Conservation (phyloP, 2,797 vertebrate genomes). For the Chromis chromis region DNA sequence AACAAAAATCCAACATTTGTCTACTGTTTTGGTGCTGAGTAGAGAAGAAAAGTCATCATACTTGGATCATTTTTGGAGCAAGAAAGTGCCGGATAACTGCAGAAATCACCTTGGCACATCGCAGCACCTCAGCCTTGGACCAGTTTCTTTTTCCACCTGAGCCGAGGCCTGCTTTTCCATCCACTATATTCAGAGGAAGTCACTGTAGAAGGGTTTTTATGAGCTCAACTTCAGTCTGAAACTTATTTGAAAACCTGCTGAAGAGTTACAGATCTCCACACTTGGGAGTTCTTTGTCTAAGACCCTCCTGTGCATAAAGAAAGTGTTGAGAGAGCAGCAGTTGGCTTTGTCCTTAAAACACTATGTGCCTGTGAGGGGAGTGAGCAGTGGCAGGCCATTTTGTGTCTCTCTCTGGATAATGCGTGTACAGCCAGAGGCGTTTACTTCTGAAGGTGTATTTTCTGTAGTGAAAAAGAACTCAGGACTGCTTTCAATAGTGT, state of each 20-base stretch:
- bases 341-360: constrained; percentile 51
- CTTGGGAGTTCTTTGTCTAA: constrained; percentile 46
- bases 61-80: constrained; percentile 20
- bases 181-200: constrained; percentile 38
- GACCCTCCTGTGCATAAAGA: constrained; percentile 51
- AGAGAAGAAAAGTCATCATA: constrained; percentile 1
- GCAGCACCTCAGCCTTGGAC: constrained; percentile 24
- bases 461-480: constrained; percentile 23
- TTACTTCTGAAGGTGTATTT: constrained; percentile 21
- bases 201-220: constrained; percentile 59
- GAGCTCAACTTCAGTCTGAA: constrained; percentile 50
- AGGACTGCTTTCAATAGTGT: constrained; percentile 7
- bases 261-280: constrained; percentile 41
- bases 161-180: constrained; percentile 52
- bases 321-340: constrained; percentile 57
- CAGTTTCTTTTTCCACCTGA: constrained; percentile 59
- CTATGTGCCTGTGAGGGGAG: constrained; percentile 35
- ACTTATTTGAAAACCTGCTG: constrained; percentile 57
- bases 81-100: constrained; percentile 19
- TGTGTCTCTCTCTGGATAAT: constrained; percentile 28
- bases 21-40: neutral
- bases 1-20: constrained; percentile 6
- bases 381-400: constrained; percentile 40
- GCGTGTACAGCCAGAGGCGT: constrained; percentile 23
- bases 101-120: constrained; percentile 39